phyloP scores from a whole-genome alignment of 2,888 invertebrate species.

The Caenorhabditis sinica region DNA sequence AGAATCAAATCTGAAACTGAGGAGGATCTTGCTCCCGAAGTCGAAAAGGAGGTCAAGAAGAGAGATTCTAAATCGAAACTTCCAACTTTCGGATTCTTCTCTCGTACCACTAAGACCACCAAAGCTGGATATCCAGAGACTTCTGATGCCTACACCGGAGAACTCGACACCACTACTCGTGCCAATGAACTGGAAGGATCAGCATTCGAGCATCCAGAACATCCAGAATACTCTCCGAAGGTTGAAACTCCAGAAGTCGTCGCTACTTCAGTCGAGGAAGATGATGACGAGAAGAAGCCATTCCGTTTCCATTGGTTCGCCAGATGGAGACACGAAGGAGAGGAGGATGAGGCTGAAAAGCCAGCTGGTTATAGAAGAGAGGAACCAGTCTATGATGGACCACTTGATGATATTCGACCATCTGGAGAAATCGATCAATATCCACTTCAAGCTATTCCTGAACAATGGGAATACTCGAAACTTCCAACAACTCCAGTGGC shows the following conservation, averaged over 20 bases:
- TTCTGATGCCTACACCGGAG: conserved; percentile 46
- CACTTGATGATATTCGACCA: conserved; percentile 40
- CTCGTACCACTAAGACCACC: conserved; percentile 1
- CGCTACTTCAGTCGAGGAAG: not conserved
- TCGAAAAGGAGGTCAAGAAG: conserved; percentile 36
- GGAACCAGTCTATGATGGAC: conserved; percentile 43
- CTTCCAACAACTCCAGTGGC: not conserved
- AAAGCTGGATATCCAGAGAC: conserved; percentile 21
- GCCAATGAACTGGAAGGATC: conserved; percentile 44
- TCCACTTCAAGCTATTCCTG: conserved; percentile 13
- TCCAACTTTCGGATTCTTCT: conserved; percentile 49
- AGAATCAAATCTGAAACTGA: conserved; percentile 25
- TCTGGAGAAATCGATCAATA: conserved; percentile 46
- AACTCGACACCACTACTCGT: conserved; percentile 34
- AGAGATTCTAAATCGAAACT: conserved; percentile 38
- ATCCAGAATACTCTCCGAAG: conserved; percentile 44
- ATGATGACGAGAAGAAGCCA: not conserved
- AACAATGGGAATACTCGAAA: not conserved
- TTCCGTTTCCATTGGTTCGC: conserved; percentile 53
- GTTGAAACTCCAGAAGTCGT: conserved; percentile 8
- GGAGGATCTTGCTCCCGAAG: not conserved
- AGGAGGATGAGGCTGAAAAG: conserved; percentile 68
- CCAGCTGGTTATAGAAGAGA: conserved; percentile 42
- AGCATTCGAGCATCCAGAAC: conserved; percentile 42
- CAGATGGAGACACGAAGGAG: conserved; percentile 69